phyloP scores from a whole-genome alignment of 1,140 invertebrate genomes.

The Bombus terrestris region DNA sequence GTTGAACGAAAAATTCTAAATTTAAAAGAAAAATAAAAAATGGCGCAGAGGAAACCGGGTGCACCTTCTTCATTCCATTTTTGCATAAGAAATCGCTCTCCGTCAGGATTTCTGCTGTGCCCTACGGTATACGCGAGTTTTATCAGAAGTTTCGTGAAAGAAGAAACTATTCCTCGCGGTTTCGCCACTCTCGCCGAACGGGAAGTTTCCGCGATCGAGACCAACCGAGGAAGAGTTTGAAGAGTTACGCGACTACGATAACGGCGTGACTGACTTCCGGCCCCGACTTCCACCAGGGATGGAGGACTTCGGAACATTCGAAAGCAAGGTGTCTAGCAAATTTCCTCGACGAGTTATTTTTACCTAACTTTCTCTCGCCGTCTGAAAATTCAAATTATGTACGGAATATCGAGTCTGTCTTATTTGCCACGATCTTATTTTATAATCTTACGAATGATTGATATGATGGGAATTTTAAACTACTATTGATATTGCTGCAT shows the following conservation, averaged over 20 bases:
- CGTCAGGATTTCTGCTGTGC: neutral
- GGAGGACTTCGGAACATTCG: constrained; percentile 44
- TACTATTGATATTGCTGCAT: neutral
- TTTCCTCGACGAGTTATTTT: constrained; percentile 1
- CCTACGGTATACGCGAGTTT: constrained; percentile 9
- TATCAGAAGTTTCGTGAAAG: constrained; percentile 39
- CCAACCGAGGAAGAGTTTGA: constrained; percentile 4
- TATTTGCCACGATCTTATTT: neutral
- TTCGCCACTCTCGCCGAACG: constrained; percentile 6
- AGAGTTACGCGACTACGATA: constrained; percentile 36
- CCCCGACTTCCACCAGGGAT: constrained; percentile 6
- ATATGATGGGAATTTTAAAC: neutral
- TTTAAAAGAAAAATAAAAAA: neutral
- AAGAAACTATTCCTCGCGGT: constrained; percentile 37
- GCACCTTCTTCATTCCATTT: neutral
- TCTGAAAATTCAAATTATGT: neutral
- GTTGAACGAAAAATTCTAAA: neutral
- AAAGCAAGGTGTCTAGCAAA: constrained; percentile 22
- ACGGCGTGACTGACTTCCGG: constrained; percentile 45
- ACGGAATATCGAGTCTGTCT: neutral
- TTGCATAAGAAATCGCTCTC: constrained; percentile 8
- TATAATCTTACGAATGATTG: neutral
- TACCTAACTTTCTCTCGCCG: neutral
- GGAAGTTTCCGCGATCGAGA: constrained; percentile 41
- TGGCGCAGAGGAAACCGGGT: neutral